Base-by-base conservation (phyloP, 2,888 invertebrate genomes). In the Clunio marinus region DNA sequence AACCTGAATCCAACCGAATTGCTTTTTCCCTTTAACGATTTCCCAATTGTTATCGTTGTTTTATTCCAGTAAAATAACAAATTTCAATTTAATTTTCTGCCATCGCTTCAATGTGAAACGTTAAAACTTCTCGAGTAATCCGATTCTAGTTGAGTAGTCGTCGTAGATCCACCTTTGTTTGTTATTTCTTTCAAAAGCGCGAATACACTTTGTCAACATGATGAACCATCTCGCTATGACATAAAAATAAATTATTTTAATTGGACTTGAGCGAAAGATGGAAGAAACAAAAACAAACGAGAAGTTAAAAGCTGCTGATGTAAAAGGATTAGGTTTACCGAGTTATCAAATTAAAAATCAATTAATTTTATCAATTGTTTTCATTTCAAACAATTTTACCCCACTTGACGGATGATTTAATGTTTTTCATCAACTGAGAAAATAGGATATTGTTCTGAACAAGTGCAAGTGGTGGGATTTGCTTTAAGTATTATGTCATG, bases 81-180 rank as follows among this genome's bases (percentile, higher is more conserved):
- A 45, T 45, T 45, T 45, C 45, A 45, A 45, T 45, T 45, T 45
- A 45, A 45, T 45, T 45, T 45, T 7, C 45, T 45, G 7, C 4
- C 45, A 7, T 15, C 15, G 45, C 3, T 15, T 3, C 45, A n/a
- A n/a, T 17, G 45, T 17, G 8, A 45, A 45, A 45, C 17, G 3
- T 4, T 4, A 7, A 32, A 45, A 7, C 13, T 45, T 7, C 7
- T 17, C 13, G 8, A 7, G 45, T 45, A 32, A 32, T 45, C 8
- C 17, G 45, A 45, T 5, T 45, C 15, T 13, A 4, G 17, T 45
- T 15, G 45, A 45, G 3, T 13, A n/a, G n/a, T n/a, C n/a, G n/a
- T n/a, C n/a, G n/a, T n/a, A n/a, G n/a, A n/a, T n/a, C 35, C 7
- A 32, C 35, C 35, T 32, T 32, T 32, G 35, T 32, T 32, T 32